Conservation (phyloP, 2,797 vertebrate species). For the Acropternis orthonyx region DNA sequence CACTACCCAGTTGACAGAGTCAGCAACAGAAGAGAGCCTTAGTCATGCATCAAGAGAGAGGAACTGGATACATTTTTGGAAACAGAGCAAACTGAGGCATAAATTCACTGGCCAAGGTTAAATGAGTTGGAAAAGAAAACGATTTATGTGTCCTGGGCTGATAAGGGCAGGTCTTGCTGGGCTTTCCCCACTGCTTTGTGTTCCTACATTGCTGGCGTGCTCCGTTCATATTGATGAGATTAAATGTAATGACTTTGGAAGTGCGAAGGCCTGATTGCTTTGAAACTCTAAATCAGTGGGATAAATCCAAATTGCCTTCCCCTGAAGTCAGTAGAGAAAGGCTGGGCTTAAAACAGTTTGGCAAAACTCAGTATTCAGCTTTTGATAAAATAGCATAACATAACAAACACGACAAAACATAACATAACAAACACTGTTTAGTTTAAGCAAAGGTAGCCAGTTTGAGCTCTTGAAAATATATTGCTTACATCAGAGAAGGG, state of each 20-base stretch:
- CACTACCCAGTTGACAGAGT: constrained; percentile 23
- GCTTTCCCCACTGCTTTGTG: not conserved
- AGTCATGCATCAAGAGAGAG: constrained; percentile 41
- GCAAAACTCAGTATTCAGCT: not conserved
- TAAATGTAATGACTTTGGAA: constrained; percentile 15
- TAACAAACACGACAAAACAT: not conserved
- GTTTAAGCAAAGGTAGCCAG: not conserved
- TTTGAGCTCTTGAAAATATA: not conserved
- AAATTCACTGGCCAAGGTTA: constrained; percentile 23
- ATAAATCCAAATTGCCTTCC: not conserved
- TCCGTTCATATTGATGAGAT: not conserved
- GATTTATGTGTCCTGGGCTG: constrained; percentile 17
- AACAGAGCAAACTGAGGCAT: constrained; percentile 27
- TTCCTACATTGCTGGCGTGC: not conserved
- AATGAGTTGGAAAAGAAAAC: constrained; percentile 39
- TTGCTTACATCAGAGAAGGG: not conserved
- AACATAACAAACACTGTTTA: not conserved
- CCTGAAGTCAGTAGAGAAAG: not conserved
- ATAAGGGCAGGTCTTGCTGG: not conserved
- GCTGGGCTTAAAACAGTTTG: not conserved
- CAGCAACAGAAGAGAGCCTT: constrained; percentile 3
- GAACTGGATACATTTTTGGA: constrained; percentile 53
- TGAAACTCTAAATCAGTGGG: not conserved
- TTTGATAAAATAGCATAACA: not conserved
- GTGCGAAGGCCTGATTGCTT: not conserved